phyloP scores from a whole-genome alignment of 2,888 invertebrate genomes.

The Pachliopta kotzebuea region DNA sequence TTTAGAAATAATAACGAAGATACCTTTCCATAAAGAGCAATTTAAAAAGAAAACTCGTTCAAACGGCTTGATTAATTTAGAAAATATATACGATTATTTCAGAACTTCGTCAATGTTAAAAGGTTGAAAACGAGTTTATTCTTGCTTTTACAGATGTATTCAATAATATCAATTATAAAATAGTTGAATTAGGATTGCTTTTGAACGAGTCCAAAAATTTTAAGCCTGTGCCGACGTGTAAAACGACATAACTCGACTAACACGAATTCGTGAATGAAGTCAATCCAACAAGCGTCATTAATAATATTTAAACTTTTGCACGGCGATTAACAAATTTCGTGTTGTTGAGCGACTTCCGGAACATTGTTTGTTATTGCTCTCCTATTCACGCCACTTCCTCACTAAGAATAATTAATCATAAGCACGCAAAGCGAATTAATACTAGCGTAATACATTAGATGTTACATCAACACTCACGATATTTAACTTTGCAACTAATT shows the following conservation, averaged over 20 bases:
- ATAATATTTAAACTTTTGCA: conserved; percentile 1
- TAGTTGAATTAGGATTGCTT: neutral
- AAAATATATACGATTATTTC: no score
- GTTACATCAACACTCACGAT: conserved; percentile 6
- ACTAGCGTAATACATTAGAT: conserved; percentile 1
- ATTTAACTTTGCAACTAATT: neutral
- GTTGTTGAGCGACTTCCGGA: conserved; percentile 14
- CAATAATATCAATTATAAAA: neutral
- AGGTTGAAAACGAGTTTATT: neutral
- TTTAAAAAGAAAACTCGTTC: no score
- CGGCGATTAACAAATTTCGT: neutral
- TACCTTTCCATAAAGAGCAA: no score
- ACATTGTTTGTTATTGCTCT: conserved; percentile 18
- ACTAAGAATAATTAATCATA: conserved; percentile 1
- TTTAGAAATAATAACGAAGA: no score
- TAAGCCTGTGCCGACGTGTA: neutral
- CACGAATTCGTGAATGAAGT: neutral
- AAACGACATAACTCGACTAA: neutral
- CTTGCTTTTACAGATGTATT: neutral
- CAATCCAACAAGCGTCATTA: neutral
- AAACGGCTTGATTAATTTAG: no score
- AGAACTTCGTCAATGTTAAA: no score
- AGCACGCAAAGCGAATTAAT: conserved; percentile 20
- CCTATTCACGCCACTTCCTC: conserved; percentile 20
- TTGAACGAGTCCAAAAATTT: neutral